These are phyloP conservation scores for Eulithis prunata DNA, from an alignment of 2,888 invertebrate species.

Conservation along the genomic window DNA sequence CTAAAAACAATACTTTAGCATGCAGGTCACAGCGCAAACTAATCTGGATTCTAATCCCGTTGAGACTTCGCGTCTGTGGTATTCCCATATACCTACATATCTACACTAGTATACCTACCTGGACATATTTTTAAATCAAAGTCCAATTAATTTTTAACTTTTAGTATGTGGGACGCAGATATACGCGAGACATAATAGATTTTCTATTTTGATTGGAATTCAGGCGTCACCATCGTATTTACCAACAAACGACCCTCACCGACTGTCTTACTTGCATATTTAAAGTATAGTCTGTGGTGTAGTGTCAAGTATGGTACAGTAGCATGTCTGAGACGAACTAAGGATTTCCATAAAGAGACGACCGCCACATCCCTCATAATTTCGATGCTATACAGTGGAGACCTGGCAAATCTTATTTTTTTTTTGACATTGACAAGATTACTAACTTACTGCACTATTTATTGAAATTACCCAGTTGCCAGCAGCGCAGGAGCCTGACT, in stretches of 20 bases:
- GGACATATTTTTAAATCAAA: conserved; percentile 6
- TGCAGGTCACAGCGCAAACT: conserved; percentile 63
- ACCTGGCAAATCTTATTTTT: no score
- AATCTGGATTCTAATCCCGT: conserved; percentile 78
- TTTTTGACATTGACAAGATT: no score
- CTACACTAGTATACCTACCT: not conserved
- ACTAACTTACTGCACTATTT: no score
- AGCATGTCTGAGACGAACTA: not conserved
- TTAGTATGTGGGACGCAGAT: no score
- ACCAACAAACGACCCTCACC: conserved; percentile 1
- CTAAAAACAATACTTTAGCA: conserved; percentile 59
- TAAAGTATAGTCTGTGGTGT: not conserved
- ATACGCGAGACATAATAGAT: no score
- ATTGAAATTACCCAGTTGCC: no score
- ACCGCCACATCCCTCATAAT: no score
- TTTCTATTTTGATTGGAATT: no score
- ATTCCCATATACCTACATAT: conserved; percentile 56
- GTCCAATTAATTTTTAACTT: no score
- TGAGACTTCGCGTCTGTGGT: conserved; percentile 60
- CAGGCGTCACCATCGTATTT: not conserved
- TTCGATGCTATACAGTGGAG: no score
- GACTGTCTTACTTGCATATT: not conserved
- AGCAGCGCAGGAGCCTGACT: no score
- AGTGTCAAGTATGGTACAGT: not conserved
- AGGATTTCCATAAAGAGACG: not conserved